These are phyloP conservation scores for Lasioglossum malachurum DNA, from an alignment of 2,888 invertebrate genomes.

Conservation along the genomic window DNA sequence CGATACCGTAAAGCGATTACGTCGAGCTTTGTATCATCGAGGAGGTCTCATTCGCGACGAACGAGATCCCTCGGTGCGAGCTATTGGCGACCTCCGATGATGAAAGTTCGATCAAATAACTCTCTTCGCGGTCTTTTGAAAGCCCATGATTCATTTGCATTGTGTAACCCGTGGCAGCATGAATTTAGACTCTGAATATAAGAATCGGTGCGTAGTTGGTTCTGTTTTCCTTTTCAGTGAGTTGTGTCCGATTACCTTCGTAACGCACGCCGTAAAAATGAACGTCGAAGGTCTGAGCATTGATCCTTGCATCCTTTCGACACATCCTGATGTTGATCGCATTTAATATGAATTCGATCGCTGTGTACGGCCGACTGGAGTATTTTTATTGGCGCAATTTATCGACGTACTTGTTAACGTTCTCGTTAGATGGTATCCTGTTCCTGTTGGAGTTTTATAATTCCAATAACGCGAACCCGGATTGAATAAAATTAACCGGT, in stretches of 20 bases:
- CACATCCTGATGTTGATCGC: background rate
- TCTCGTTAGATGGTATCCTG: slow-evolving; percentile 1
- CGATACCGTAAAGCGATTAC: slow-evolving; percentile 33
- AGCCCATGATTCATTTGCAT: background rate
- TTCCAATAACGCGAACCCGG: background rate
- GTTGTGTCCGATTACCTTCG: background rate
- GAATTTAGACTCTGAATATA: background rate
- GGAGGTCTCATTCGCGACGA: slow-evolving; percentile 1
- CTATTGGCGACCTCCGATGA: background rate
- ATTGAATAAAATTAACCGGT: background rate
- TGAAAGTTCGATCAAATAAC: slow-evolving; percentile 19
- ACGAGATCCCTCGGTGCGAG: background rate
- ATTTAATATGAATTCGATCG: background rate
- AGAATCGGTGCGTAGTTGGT: background rate
- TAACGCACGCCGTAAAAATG: background rate
- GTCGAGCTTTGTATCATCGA: slow-evolving; percentile 2
- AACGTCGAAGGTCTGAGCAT: background rate
- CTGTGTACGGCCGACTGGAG: background rate
- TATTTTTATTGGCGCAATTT: background rate
- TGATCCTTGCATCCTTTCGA: slow-evolving; percentile 10
- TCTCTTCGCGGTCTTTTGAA: background rate
- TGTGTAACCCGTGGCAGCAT: background rate
- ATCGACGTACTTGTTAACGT: background rate
- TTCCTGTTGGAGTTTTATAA: background rate
- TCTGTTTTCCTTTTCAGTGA: background rate